Base-by-base conservation (phyloP, 1,140 invertebrate species). In the Palaemon carinicauda region DNA sequence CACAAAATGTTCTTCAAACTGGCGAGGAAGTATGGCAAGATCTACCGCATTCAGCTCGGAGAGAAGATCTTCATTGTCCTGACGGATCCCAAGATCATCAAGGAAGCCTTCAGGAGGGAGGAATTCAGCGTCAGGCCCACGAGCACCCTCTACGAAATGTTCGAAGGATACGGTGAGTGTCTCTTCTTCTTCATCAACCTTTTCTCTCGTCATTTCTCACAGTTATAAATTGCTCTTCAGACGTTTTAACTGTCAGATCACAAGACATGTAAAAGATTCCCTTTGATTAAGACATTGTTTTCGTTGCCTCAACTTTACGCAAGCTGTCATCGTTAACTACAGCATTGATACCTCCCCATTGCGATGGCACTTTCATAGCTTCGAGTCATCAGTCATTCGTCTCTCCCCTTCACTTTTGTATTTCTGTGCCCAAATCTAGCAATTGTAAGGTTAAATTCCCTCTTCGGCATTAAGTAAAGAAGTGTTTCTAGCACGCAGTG, bases 111-210 rank as follows among this genome's bases (percentile, higher is more conserved):
- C 91, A 92, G 95, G 0, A 93, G 94, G 21, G 95, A 96, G 90
- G 96, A 96, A 89, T 97, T 97, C 92, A 96, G 95, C 86, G 96
- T 95, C 33, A 93, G 96, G 77, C 97, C 97, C 19, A 94, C 94
- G 89, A 96, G 94, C 17, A 95, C 96, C 60, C 87, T 97, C 89
- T 96, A 94, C 92, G 94, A 95, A 89, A 95, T 97, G n/a, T 93
- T 98, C 33, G 96, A 95, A 90, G 96, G 96, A 90, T 97, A 96
- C 84, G 97, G 96, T 97, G 91, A 96, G 95, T 95, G 80, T 80
- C 10, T 19, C 41, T n/a, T 74, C 3, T n/a, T 74, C 3, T 29
- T 14, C 7, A n/a, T 53, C 53, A 17, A 19, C 29, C 27, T 12
- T n/a, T 29, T 21, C 78, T 17, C 19, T 29, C 17, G 1, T 0